Evolutionary conservation across 2,888 invertebrate species (phyloP), one percentile per base, ranked within the genome.

Genomic region (Xestia rhomboidea): DNA sequence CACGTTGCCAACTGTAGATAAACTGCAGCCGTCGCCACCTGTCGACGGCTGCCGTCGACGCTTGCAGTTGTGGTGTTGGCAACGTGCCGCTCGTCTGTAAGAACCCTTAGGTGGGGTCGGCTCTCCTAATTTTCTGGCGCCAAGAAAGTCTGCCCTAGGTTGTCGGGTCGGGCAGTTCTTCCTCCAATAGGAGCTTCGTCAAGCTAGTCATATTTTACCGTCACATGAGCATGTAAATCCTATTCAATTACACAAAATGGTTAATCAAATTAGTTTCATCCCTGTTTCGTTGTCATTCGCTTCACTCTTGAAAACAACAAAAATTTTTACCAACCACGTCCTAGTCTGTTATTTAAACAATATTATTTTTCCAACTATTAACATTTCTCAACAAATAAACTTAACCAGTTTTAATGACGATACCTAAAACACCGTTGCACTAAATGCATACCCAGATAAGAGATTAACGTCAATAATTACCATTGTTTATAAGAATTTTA

Each of bases 371-470:
- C n/a, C 0, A 46, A 30, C 21, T 38, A 18, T 21, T n/a, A n/a
- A n/a, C n/a, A n/a, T n/a, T n/a, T 68, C 38, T 38, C 10, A 38
- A 38, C 21, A 69, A 77, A 38, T 46, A 0, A 57, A n/a, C 13
- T 24, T 18, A 0, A 41, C n/a, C 10, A 21, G 34, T 30, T 34
- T 49, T 41, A 8, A 27, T 27, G 2, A 30, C 0, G 11, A 63
- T 30, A 82, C 13, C 15, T 41, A 24, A n/a, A 49, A 4, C 15
- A 49, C 24, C 21, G 63, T 49, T 30, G 11, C 5, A n/a, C 21
- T 70, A 63, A 79, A 49, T 79, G 21, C 63, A 34, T 11, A 38
- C 13, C 54, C 13, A 77, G 44, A 66, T 68, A 27, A 49, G 24
- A 66, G 18, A 71, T 57, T 41, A 38, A n/a, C 5, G 38, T 41